A percentile compares a stretch with the other conserved stretches of the same genome.
Conservation (phyloP, 2,888 invertebrate genomes). For the Cosmia pyralina region DNA sequence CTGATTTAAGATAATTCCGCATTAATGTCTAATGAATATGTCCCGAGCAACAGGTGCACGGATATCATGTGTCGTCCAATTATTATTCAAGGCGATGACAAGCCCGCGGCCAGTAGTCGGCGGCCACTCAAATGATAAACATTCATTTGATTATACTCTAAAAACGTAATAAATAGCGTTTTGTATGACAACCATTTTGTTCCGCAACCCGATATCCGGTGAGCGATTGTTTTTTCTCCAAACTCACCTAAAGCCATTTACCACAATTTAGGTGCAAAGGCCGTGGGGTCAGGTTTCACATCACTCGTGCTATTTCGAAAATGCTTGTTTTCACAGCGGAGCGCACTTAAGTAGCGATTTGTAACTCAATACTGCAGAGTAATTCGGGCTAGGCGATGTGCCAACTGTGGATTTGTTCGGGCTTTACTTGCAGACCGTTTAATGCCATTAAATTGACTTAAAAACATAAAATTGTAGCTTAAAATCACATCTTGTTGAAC, state of each 20-base stretch:
- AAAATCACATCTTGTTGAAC: constrained; percentile 36
- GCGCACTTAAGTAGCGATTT: constrained; percentile 86
- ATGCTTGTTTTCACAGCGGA: constrained; percentile 88
- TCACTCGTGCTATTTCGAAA: constrained; percentile 87
- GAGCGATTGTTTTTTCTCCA: constrained; percentile 82
- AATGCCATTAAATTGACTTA: constrained; percentile 54
- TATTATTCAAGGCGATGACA: constrained; percentile 75
- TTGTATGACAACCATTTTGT: constrained; percentile 62
- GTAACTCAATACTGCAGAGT: constrained; percentile 81
- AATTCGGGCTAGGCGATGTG: constrained; percentile 83
- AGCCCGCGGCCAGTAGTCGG: constrained; percentile 61
- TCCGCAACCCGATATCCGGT: constrained; percentile 74
- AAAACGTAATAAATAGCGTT: constrained; percentile 69
- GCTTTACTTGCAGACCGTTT: constrained; percentile 59
- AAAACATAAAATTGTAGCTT: constrained; percentile 32
- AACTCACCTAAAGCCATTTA: constrained; percentile 88
- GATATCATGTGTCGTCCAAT: constrained; percentile 74
- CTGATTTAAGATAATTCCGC: constrained; percentile 62
- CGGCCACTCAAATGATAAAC: constrained; percentile 60
- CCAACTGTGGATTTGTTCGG: constrained; percentile 75
- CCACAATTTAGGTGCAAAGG: constrained; percentile 86
- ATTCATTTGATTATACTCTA: constrained; percentile 62
- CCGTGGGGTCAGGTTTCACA: constrained; percentile 80
- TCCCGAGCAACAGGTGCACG: constrained; percentile 70
- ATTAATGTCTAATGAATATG: constrained; percentile 63